phyloP scores from a whole-genome alignment of 2,113 vertebrate species.

The Xenus cinereus region DNA sequence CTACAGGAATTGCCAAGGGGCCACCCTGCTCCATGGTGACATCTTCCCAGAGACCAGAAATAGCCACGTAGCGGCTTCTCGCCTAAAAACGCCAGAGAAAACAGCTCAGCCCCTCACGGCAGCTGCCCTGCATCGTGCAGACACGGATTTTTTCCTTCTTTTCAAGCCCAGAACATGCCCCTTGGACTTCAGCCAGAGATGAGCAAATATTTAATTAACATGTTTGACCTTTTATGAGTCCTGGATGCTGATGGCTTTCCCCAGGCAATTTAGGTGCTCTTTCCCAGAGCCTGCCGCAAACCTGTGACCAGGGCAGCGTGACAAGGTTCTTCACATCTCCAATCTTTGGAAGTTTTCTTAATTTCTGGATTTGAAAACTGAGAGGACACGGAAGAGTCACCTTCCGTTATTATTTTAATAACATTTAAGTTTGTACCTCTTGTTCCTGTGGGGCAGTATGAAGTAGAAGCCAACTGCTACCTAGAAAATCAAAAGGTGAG shows the following conservation, averaged over 20 bases:
- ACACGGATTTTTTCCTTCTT: neutral
- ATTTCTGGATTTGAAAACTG: neutral
- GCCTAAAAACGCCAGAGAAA: neutral
- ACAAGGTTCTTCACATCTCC: neutral
- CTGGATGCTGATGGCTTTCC: neutral
- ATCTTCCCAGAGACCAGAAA: constrained; percentile 47
- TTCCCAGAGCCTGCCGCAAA: neutral
- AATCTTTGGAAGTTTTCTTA: neutral
- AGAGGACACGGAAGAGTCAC: neutral
- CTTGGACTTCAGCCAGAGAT: neutral
- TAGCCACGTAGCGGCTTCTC: neutral
- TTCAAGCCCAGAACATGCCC: neutral
- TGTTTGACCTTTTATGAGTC: neutral
- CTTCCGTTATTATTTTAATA: neutral
- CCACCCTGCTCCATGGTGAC: neutral
- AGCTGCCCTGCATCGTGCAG: neutral
- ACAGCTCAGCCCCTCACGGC: neutral
- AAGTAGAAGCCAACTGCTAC: neutral
- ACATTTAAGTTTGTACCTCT: neutral
- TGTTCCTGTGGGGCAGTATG: neutral
- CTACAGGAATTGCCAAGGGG: neutral
- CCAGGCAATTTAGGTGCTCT: neutral
- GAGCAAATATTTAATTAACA: constrained; percentile 34
- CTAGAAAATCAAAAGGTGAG: neutral
- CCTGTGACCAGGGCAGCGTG: neutral